Evolutionary conservation across 2,888 invertebrate genomes (phyloP).

Genomic region (Orchesella flavescens): DNA sequence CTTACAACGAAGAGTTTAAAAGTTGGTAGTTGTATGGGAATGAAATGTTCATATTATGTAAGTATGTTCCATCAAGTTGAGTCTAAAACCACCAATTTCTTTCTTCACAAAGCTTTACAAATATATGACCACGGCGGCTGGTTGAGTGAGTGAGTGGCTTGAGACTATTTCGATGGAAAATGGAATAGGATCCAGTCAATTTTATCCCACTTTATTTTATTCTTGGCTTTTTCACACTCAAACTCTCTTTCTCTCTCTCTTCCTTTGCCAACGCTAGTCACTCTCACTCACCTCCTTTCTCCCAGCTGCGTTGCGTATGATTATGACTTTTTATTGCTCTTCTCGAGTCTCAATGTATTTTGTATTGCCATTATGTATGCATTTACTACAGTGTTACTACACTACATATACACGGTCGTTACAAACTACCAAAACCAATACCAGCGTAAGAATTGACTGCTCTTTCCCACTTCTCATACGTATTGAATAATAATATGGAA

Average conservation of each 20-base stretch:
- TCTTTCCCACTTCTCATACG: neutral
- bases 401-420: neutral
- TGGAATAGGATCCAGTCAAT: slow-evolving; percentile 30
- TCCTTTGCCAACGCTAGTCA: neutral
- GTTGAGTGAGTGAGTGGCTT: neutral
- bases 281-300: slow-evolving; percentile 12
- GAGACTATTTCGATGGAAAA: neutral
- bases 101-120: slow-evolving; percentile 10
- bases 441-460: neutral
- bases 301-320: slow-evolving; percentile 20
- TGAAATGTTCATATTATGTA: neutral
- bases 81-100: slow-evolving; percentile 8
- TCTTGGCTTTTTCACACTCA: slow-evolving; percentile 21
- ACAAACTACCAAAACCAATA: neutral
- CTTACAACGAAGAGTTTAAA: neutral
- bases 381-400: slow-evolving; percentile 20
- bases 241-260: too few relatives aligned
- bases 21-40: neutral
- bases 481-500: slow-evolving; percentile 39
- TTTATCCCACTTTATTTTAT: slow-evolving; percentile 46
- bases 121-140: neutral
- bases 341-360: slow-evolving; percentile 9
- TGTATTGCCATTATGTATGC: slow-evolving; percentile 42
- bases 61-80: too few relatives aligned
- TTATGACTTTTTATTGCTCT: slow-evolving; percentile 25